phyloP scores from a whole-genome alignment of 2,888 invertebrate genomes.

The Phengaris alcon region DNA sequence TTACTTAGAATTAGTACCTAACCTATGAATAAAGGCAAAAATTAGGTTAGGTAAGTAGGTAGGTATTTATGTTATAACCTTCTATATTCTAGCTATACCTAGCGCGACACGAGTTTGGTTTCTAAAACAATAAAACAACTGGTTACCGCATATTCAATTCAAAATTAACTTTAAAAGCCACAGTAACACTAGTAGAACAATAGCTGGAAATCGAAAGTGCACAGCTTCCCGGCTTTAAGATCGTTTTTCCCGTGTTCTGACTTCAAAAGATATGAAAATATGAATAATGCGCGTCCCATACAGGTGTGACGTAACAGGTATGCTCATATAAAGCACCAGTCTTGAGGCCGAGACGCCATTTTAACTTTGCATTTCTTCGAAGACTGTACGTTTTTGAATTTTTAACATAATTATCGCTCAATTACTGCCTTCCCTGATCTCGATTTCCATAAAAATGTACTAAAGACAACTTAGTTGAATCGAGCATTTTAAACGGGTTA shows the following conservation, averaged over 20 bases:
- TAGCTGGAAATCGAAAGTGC: slow-evolving; percentile 50
- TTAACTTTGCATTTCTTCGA: slow-evolving; percentile 50
- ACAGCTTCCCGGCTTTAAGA: slow-evolving; percentile 40
- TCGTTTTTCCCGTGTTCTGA: slow-evolving; percentile 46
- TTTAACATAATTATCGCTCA: slow-evolving; percentile 49
- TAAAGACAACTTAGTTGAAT: slow-evolving; percentile 31
- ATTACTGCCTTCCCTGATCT: slow-evolving; percentile 45
- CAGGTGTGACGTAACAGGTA: slow-evolving; percentile 73
- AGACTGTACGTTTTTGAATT: slow-evolving; percentile 47
- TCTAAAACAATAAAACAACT: slow-evolving; percentile 40
- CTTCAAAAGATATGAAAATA: slow-evolving; percentile 56
- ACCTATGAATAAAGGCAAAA: too few species aligned
- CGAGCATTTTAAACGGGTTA: slow-evolving; percentile 21
- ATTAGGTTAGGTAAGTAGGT: too few species aligned
- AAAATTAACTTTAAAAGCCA: slow-evolving; percentile 32
- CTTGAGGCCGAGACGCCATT: slow-evolving; percentile 61
- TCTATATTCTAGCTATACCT: neutral
- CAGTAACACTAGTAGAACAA: slow-evolving; percentile 42
- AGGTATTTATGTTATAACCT: too few species aligned
- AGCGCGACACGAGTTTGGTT: slow-evolving; percentile 28
- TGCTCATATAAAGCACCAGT: slow-evolving; percentile 67
- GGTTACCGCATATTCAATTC: slow-evolving; percentile 38
- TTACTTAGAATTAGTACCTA: too few species aligned
- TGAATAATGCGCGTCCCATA: slow-evolving; percentile 58
- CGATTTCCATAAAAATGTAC: slow-evolving; percentile 41